Conservation (phyloP, 2,113 vertebrate species). For the Columba livia region DNA sequence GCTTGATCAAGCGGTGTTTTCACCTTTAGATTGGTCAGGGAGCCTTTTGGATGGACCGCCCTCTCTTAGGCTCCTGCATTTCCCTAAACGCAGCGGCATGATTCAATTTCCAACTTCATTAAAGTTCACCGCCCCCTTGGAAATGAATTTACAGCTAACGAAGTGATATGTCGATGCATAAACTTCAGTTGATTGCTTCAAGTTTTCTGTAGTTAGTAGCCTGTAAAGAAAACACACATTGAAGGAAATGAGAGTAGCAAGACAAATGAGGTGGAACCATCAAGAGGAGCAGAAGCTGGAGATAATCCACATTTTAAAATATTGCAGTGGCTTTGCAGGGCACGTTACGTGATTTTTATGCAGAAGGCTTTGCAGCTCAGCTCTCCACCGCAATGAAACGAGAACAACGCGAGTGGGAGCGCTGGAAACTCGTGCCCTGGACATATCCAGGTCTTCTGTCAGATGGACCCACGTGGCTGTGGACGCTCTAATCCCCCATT, state of each 20-base stretch:
- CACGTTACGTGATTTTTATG: accelerated
- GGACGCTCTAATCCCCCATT: not conserved
- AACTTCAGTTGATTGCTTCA: conserved; percentile 67
- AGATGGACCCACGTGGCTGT: not conserved
- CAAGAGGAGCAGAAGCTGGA: conserved; percentile 31
- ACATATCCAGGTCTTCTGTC: accelerated
- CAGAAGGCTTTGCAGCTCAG: not conserved
- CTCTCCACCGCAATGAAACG: not conserved
- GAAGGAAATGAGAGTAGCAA: conserved; percentile 45
- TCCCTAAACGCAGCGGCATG: not conserved
- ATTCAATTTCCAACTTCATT: conserved; percentile 44
- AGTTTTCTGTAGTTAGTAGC: conserved; percentile 68
- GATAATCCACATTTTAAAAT: conserved; percentile 34
- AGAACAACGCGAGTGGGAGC: not conserved
- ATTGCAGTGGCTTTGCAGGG: not conserved
- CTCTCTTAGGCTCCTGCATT: not conserved
- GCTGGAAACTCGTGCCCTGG: accelerated
- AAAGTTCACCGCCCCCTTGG: conserved; percentile 56
- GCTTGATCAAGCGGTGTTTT: not conserved
- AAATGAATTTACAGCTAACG: conserved; percentile 54
- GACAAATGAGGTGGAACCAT: conserved; percentile 44
- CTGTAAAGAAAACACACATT: conserved; percentile 57
- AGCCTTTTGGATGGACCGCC: not conserved
- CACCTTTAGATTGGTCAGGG: not conserved
- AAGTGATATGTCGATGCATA: conserved; percentile 48